Conservation (phyloP, 2,113 vertebrate genomes). For the Garra rufa region DNA sequence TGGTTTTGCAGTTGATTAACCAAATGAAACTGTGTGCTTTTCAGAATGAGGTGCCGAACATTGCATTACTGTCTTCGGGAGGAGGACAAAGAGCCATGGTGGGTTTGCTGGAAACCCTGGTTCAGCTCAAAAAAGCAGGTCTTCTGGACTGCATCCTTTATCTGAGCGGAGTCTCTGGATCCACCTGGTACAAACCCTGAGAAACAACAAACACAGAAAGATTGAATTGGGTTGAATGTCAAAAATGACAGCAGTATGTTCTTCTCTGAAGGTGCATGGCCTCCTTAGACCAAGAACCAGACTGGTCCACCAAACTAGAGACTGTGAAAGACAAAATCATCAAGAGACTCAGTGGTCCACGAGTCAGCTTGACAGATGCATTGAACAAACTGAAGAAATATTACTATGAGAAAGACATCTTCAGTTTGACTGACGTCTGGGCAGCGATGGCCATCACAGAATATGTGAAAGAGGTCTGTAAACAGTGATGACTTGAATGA, state of each 20-base stretch:
- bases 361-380: background rate
- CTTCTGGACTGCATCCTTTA: slow-evolving; percentile 72
- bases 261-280: too few relatives aligned
- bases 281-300: too few relatives aligned
- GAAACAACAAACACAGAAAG: too few relatives aligned
- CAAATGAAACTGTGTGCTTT: background rate
- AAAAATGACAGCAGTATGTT: too few relatives aligned
- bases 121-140: background rate
- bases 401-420: slow-evolving; percentile 6
- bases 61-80: background rate
- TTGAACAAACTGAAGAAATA: background rate
- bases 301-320: slow-evolving; percentile 27
- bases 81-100: slow-evolving; percentile 67
- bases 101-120: background rate
- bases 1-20: background rate
- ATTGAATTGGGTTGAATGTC: too few relatives aligned
- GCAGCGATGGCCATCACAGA: background rate
- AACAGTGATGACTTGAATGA: too few relatives aligned
- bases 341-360: background rate
- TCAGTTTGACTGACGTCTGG: slow-evolving; percentile 16
- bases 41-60: background rate
- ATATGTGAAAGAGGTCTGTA: slow-evolving; percentile 27
- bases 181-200: slow-evolving; percentile 62
- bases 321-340: background rate
- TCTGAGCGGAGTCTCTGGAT: slow-evolving; percentile 73